Evolutionary conservation across 1,140 invertebrate genomes (phyloP), one percentile per base, ranked within the genome.

Genomic region (Drosophila eugracilis): DNA sequence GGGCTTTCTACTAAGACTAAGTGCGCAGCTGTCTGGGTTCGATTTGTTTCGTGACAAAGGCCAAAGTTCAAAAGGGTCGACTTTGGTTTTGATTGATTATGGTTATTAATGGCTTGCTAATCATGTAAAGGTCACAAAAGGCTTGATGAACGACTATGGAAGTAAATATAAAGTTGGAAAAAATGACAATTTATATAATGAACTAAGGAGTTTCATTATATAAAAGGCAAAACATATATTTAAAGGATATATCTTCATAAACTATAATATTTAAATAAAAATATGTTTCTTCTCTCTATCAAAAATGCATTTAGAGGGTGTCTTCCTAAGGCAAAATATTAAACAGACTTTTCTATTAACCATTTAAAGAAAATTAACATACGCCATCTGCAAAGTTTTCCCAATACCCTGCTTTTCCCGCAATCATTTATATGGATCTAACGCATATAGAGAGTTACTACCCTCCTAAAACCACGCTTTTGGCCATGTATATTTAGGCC

Each of bases 11-110:
- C 26, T 5, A 50, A 53, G 49, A 36, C 15, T 28, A n/a, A n/a
- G n/a, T n/a, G 22, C 19, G 21, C 78, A 80, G 72, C 78, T 81
- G 78, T 60, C 15, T 7, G 5, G 19, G 42, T 54, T 48, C 14
- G 24, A 26, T 28, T 32, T 45, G 28, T 32, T 58, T 28, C 7
- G 24, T 36, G 24, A 24, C 36, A 47, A 1, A 39, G 14, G 22
- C 4, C 5, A 30, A 69, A 58, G 52, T 49, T 49, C 36, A 71
- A 57, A 59, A n/a, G 28, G 52, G 45, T 59, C 7, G 1, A 2
- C 41, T 9, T 47, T 14, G 14, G 30, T 5, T 30, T 47, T 47
- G 54, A 47, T 60, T 59, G 41, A 60, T 65, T 59, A 47, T 65
- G 59, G 17, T 28, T 42, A 42, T 44, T 63, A 44, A 34, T 44